Conservation (phyloP, 35 echinoderm and acorn worm species). For the Anneissia japonica region DNA sequence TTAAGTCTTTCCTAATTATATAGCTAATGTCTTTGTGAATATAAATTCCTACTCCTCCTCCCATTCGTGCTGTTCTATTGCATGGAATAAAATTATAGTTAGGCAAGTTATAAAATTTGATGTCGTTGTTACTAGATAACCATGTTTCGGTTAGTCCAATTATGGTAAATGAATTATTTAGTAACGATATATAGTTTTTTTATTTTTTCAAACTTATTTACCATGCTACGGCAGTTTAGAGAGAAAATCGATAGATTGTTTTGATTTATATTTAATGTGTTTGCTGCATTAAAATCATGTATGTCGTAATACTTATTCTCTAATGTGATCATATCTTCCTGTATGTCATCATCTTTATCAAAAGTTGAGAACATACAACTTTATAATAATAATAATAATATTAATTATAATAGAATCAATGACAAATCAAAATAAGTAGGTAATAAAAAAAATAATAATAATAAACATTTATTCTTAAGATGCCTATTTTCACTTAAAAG, state of each 20-base stretch:
- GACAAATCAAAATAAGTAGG: no score
- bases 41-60: constrained; percentile 16
- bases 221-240: constrained; percentile 11
- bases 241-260: background rate
- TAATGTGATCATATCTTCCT: background rate
- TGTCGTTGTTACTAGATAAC: background rate
- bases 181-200: background rate
- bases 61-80: constrained; percentile 7
- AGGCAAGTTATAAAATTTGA: background rate
- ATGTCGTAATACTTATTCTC: background rate
- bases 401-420: no score
- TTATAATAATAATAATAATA: no score
- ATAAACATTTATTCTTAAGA: no score
- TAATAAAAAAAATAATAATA: no score
- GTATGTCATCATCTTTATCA: background rate
- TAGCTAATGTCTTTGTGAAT: background rate
- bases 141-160: constrained; percentile 13
- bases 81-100: constrained; percentile 20
- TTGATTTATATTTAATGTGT: background rate
- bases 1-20: background rate
- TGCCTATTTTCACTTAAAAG: no score
- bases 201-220: constrained; percentile 6
- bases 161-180: constrained; percentile 4
- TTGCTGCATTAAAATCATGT: background rate
- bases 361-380: background rate